These are phyloP conservation scores for Diacarnus erythraeanus DNA, from an alignment of 37 sponge, comb jelly and placozoan species.

Conservation along the genomic window DNA sequence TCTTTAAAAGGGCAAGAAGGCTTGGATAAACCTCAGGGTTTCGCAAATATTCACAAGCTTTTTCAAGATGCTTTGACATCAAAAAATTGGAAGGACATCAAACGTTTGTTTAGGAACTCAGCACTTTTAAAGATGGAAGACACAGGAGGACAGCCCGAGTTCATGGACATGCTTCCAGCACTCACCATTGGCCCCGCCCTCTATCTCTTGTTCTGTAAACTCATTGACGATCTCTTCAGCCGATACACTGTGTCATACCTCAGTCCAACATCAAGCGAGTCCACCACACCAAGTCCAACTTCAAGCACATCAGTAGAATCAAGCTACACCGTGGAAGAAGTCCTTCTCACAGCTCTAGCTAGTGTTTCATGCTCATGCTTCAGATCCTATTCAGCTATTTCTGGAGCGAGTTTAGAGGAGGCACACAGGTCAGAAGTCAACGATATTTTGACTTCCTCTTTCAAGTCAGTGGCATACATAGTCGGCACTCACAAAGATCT, in stretches of 20 bases:
- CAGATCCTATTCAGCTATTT: background rate
- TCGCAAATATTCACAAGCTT: too few relatives aligned
- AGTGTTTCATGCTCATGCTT: background rate
- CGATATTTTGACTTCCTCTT: too few relatives aligned
- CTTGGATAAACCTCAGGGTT: too few relatives aligned
- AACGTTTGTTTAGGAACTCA: background rate
- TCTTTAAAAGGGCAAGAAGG: too few relatives aligned
- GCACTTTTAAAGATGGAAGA: slow-evolving; percentile 1
- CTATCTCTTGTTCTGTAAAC: slow-evolving; percentile 8
- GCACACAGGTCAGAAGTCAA: too few relatives aligned
- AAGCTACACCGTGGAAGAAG: background rate
- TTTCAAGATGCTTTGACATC: background rate
- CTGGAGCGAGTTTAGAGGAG: background rate
- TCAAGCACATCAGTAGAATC: too few relatives aligned
- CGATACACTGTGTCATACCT: background rate
- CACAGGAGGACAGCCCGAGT: slow-evolving; percentile 11
- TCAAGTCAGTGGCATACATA: background rate
- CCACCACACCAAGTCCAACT: too few relatives aligned
- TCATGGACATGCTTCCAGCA: slow-evolving; percentile 5
- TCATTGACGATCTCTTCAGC: background rate
- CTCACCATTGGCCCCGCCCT: slow-evolving; percentile 12
- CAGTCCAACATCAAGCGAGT: background rate
- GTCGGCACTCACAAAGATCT: slow-evolving; percentile 20
- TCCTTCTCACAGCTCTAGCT: background rate
- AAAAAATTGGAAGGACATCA: background rate